phyloP scores from a whole-genome alignment of 2,113 vertebrate species.

The Lagopus leucura region DNA sequence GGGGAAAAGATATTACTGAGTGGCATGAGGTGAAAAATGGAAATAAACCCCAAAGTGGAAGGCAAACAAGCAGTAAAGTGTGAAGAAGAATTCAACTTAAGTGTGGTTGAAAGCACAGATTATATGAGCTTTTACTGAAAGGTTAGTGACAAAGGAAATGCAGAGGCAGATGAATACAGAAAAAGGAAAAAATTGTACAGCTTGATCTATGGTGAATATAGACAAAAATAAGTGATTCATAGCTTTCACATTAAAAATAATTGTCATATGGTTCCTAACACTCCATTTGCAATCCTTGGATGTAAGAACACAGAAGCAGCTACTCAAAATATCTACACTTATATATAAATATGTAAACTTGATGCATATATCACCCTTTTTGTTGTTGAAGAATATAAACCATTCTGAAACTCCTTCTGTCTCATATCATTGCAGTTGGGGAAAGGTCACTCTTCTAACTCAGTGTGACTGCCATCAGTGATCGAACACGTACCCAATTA shows the following conservation, averaged over 20 bases:
- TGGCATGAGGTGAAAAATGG: conserved; percentile 21
- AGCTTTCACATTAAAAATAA: not conserved
- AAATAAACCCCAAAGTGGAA: conserved; percentile 18
- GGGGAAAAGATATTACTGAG: conserved; percentile 14
- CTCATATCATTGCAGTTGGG: not conserved
- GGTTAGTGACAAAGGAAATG: not conserved
- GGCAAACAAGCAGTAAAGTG: not conserved
- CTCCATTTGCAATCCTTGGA: not conserved
- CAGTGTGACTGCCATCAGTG: not conserved
- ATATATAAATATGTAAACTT: not conserved
- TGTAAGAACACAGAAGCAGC: not conserved
- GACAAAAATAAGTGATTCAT: not conserved
- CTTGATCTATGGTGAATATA: not conserved
- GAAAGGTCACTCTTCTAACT: not conserved
- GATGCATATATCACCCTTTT: not conserved
- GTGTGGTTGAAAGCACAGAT: not conserved
- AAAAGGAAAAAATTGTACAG: not conserved
- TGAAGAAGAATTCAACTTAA: conserved; percentile 13
- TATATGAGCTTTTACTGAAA: not conserved
- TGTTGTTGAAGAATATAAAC: not conserved
- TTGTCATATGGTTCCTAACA: not conserved
- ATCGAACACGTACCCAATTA: not conserved
- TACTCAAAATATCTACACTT: not conserved
- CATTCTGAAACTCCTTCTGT: not conserved
- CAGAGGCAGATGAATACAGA: not conserved